Base-by-base conservation (phyloP, 1,140 invertebrate species). In the Parapsyche elsis region DNA sequence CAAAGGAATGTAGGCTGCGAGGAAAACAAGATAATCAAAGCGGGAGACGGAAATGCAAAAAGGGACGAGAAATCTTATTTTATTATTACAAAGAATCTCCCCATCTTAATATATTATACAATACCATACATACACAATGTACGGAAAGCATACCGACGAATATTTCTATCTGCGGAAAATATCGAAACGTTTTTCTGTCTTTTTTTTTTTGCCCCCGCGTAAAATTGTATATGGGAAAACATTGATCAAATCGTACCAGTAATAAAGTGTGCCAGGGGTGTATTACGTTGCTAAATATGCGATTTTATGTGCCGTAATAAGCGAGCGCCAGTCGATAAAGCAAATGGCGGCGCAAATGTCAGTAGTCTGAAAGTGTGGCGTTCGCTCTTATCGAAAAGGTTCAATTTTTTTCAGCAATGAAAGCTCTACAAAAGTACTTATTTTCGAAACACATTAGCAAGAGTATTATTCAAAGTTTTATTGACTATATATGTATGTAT, bases 241-340 rank as follows among this genome's bases (percentile, higher is more conserved):
- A 53, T 53, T 53, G 49, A 53, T 53, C 49, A 53, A 53, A 53
- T 53, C 49, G 49, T 10, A 2, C 16, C 10, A 16, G 49, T 53
- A 53, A 53, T 53, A 53, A 53, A 53, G 49, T 53, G 49, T 53
- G 49, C 49, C 49, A 53, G 49, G 49, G 49, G 49, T 53, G 49
- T 53, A 53, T 53, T 53, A 53, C 16, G 49, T 53, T 14, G 49
- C 12, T 53, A 53, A 53, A 53, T 53, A 53, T 53, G 10, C 49
- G 49, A 53, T 53, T 53, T 53, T 53, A 53, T 53, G 49, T 53
- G 49, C 49, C 49, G 16, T 53, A 53, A 53, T 53, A 53, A 53
- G 49, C 49, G 49, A 16, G 49, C 49, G 49, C 49, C 12, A 53
- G 49, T 16, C 49, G 49, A 53, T 53, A 53, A 53, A 53, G 49